These are phyloP conservation scores for Chrysolophus pictus DNA, from an alignment of 2,797 vertebrate species.

Conservation along the genomic window DNA sequence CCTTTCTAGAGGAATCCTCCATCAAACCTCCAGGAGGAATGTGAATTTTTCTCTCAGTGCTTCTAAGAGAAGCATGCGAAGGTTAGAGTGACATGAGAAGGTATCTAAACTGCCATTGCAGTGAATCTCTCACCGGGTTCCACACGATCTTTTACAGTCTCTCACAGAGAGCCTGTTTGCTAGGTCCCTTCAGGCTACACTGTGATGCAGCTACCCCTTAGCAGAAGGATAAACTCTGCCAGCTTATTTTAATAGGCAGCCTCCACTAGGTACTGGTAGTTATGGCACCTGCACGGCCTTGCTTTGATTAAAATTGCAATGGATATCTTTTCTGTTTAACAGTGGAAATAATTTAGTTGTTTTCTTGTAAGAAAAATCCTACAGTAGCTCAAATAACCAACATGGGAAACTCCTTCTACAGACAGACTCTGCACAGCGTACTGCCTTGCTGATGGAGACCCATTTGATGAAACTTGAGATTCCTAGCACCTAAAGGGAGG, in stretches of 20 bases:
- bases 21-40: too few relatives aligned
- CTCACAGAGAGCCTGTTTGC: not conserved
- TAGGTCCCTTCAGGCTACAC: not conserved
- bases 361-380: not conserved
- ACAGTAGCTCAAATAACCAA: not conserved
- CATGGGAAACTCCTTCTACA: not conserved
- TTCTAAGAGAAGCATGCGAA: too few relatives aligned
- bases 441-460: not conserved
- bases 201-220: accelerated
- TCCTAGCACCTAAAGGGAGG: not conserved
- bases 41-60: too few relatives aligned
- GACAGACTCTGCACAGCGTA: not conserved
- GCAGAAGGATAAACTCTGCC: accelerated
- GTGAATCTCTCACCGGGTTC: not conserved
- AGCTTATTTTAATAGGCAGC: not conserved
- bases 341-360: not conserved
- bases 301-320: not conserved
- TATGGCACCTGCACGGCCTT: not conserved
- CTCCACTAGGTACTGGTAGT: not conserved
- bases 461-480: not conserved
- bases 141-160: not conserved
- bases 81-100: not conserved
- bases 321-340: not conserved
- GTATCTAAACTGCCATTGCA: not conserved
- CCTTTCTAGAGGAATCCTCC: too few relatives aligned